Conservation (phyloP, 2,888 invertebrate genomes). For the Graphium colonna region DNA sequence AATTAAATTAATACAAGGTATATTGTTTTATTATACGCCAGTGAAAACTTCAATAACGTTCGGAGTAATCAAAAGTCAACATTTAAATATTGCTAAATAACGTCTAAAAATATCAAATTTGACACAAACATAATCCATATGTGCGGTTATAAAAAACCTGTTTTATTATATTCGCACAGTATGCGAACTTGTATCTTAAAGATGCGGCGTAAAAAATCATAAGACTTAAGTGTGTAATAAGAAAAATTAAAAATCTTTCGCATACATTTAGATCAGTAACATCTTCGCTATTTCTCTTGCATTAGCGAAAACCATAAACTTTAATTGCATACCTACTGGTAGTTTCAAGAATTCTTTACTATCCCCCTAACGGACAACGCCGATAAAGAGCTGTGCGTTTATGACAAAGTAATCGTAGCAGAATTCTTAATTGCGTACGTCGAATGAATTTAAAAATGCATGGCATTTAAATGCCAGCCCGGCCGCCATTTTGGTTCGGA, state of each 20-base stretch:
- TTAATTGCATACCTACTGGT: slow-evolving; percentile 48
- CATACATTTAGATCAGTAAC: slow-evolving; percentile 46
- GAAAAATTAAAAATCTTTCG: slow-evolving; percentile 35
- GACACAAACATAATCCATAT: too few species aligned
- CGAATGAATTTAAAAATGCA: slow-evolving; percentile 75
- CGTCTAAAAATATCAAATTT: slow-evolving; percentile 23
- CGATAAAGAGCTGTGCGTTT: slow-evolving; percentile 54
- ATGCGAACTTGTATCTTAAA: background rate
- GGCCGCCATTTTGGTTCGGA: slow-evolving; percentile 72
- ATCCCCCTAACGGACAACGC: slow-evolving; percentile 55
- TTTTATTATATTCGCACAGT: slow-evolving; percentile 1
- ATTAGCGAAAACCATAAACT: slow-evolving; percentile 55
- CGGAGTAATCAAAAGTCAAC: background rate
- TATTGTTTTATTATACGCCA: background rate
- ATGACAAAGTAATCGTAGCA: slow-evolving; percentile 73
- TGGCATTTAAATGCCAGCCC: slow-evolving; percentile 79
- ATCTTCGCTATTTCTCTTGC: slow-evolving; percentile 48
- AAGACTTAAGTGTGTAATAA: slow-evolving; percentile 9
- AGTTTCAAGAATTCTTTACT: slow-evolving; percentile 52
- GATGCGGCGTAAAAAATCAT: background rate
- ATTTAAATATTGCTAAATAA: background rate
- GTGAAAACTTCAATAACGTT: background rate
- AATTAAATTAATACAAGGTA: slow-evolving; percentile 11
- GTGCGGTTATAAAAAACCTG: slow-evolving; percentile 2
- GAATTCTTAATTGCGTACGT: slow-evolving; percentile 73